phyloP scores from a whole-genome alignment of 2,797 vertebrate species.

The Halcyon chelicuti region DNA sequence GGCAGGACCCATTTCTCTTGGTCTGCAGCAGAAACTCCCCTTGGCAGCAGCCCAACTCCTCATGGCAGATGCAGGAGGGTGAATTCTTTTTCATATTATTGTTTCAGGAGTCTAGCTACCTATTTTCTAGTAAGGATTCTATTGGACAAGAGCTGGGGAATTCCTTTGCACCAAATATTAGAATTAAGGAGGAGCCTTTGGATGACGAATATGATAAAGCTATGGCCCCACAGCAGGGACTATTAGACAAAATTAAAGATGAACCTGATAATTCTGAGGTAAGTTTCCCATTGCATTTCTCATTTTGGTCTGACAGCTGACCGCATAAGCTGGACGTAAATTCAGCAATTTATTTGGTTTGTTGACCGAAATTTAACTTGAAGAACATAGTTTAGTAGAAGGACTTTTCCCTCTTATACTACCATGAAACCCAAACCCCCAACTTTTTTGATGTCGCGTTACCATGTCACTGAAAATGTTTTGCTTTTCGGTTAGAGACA shows the following conservation, averaged over 20 bases:
- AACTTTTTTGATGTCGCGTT: conserved; percentile 36
- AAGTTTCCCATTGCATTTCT: conserved; percentile 69
- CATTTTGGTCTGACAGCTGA: conserved; percentile 49
- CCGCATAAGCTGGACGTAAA: conserved; percentile 27
- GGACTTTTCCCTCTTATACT: conserved; percentile 3
- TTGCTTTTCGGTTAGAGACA: conserved; percentile 29
- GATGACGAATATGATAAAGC: conserved; percentile 96
- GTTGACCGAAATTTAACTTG: conserved; percentile 48
- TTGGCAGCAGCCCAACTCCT: conserved; percentile 66
- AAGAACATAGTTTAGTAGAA: conserved; percentile 50
- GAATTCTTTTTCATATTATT: conserved; percentile 76
- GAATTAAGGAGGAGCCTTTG: conserved; percentile 96
- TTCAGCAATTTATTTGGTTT: conserved; percentile 54
- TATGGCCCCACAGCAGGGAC: conserved; percentile 81
- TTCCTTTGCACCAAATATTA: conserved; percentile 85
- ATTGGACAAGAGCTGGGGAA: conserved; percentile 81
- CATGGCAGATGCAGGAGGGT: conserved; percentile 73
- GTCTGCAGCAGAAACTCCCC: conserved; percentile 57
- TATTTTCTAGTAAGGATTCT: conserved; percentile 86
- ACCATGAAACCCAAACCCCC: not conserved
- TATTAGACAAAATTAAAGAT: conserved; percentile 91
- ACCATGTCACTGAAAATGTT: conserved; percentile 22
- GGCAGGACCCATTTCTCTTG: conserved; percentile 64
- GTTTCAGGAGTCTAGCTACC: conserved; percentile 85
- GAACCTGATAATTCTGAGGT: conserved; percentile 90